Percentiles rank a stretch among this genome's conserved stretches.
Evolutionary conservation across 2,113 vertebrate genomes (phyloP).

Genomic region (Myrmecophaga tridactyla): DNA sequence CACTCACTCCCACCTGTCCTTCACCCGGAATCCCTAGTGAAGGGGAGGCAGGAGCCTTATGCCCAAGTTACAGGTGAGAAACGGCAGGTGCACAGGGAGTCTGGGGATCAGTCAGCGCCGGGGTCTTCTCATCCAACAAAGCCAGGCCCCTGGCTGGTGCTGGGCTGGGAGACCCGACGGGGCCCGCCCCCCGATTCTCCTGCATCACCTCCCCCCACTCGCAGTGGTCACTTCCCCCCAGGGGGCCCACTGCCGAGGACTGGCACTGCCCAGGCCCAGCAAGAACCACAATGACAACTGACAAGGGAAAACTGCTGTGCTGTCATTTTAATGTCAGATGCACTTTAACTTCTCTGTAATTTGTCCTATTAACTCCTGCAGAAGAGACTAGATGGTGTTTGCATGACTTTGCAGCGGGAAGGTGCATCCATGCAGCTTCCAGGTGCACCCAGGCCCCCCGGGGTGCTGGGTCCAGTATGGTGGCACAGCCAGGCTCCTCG

Average conservation of each 20-base stretch:
- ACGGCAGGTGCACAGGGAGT: fast-evolving
- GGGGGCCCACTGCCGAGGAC: too few relatives aligned
- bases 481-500: neutral
- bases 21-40: neutral
- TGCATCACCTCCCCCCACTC: neutral
- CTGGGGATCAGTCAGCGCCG: neutral
- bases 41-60: neutral
- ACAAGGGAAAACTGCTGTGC: neutral
- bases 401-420: neutral
- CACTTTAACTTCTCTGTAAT: neutral
- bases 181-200: too few relatives aligned
- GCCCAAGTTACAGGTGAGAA: neutral
- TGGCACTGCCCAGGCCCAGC: too few relatives aligned
- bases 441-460: too few relatives aligned
- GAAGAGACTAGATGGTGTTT: too few relatives aligned
- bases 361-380: neutral
- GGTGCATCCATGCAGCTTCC: neutral
- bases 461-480: too few relatives aligned
- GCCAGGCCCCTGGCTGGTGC: too few relatives aligned
- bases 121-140: neutral
- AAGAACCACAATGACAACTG: neutral
- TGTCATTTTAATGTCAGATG: neutral
- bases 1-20: neutral
- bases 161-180: fast-evolving
- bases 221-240: neutral